Conservation (phyloP, 2,888 invertebrate genomes). For the Serripes groenlandicus region DNA sequence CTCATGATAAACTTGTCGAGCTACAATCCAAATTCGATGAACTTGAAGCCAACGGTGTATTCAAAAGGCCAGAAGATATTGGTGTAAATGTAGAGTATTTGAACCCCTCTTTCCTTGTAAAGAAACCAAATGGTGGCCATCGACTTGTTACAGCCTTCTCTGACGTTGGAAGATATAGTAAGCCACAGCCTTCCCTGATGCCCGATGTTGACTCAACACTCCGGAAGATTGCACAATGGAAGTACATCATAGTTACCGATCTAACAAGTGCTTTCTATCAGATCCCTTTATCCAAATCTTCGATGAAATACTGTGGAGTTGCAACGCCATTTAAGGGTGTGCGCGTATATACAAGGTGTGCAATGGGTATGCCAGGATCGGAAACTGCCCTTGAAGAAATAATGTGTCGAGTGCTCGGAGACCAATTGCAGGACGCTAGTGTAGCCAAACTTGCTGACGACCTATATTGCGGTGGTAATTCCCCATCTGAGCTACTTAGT, state of each 20-base stretch:
- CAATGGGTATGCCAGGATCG: constrained; percentile 74
- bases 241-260: constrained; percentile 65
- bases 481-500: constrained; percentile 46
- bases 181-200: constrained; percentile 64
- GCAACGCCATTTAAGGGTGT: constrained; percentile 69
- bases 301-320: constrained; percentile 73
- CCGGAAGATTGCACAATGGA: constrained; percentile 60
- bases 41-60: constrained; percentile 65
- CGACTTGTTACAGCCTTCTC: constrained; percentile 65
- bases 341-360: constrained; percentile 68
- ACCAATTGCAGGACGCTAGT: constrained; percentile 47
- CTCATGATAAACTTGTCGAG: constrained; percentile 54
- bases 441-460: constrained; percentile 66
- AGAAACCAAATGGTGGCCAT: constrained; percentile 51
- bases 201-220: no score
- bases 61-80: constrained; percentile 63
- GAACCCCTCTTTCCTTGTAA: constrained; percentile 56
- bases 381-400: constrained; percentile 71
- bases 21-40: constrained; percentile 69
- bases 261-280: constrained; percentile 69
- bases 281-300: constrained; percentile 61
- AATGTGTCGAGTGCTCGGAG: constrained; percentile 65
- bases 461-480: constrained; percentile 64
- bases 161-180: constrained; percentile 65
- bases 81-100: constrained; percentile 62